Conservation (phyloP, 2,888 invertebrate genomes). For the Lasioglossum pauxillum region DNA sequence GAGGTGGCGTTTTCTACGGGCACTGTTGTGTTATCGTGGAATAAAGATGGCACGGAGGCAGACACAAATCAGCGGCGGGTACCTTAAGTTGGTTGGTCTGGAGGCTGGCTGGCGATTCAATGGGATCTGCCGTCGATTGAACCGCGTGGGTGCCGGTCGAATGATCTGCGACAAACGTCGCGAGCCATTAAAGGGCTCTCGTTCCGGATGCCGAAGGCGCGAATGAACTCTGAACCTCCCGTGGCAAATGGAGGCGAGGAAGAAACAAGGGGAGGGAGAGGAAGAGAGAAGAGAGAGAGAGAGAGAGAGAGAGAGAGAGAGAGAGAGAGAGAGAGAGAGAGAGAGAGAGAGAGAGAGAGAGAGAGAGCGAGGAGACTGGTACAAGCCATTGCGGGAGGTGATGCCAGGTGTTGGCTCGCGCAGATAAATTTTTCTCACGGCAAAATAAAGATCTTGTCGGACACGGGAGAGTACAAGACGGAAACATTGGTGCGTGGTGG, state of each 20-base stretch:
- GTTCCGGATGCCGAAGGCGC: conserved; percentile 44
- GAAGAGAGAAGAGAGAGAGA: not conserved
- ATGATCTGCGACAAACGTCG: conserved; percentile 64
- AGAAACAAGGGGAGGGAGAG: not conserved
- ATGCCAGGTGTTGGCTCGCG: conserved; percentile 59
- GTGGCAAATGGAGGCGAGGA: not conserved
- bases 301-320: not conserved
- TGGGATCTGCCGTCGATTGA: conserved; percentile 48
- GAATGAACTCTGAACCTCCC: conserved; percentile 67
- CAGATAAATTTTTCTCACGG: conserved; percentile 74
- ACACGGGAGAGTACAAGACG: conserved; percentile 78
- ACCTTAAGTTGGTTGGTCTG: conserved; percentile 33
- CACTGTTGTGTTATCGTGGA: conserved; percentile 2
- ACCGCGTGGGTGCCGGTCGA: conserved; percentile 58
- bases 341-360: not conserved
- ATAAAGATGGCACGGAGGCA: conserved; percentile 18
- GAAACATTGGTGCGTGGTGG: conserved; percentile 76
- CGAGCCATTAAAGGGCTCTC: conserved; percentile 45
- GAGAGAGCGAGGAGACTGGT: not conserved
- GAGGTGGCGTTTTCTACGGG: not conserved
- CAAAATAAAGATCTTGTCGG: conserved; percentile 81
- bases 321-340: not conserved
- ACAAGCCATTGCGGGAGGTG: conserved; percentile 53
- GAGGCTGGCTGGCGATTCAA: conserved; percentile 24
- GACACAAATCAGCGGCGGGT: conserved; percentile 33